A percentile compares a stretch with the other conserved stretches of the same genome.
Conservation (phyloP, 35 echinoderm and acorn worm species). For the Eucidaris tribuloides region DNA sequence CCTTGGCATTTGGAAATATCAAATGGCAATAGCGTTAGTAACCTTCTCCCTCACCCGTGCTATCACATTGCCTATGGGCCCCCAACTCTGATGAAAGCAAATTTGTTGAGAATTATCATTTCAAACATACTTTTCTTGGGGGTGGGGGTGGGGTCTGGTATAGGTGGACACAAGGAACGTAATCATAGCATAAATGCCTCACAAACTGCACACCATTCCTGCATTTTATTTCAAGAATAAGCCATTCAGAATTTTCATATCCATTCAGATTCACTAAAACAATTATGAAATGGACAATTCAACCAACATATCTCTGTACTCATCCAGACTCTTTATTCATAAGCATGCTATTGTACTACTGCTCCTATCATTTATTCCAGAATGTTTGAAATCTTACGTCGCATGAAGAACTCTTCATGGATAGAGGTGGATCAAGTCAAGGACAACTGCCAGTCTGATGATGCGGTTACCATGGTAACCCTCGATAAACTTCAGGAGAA, state of each 20-base stretch:
- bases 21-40: too few species aligned
- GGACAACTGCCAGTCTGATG: slow-evolving; percentile 24
- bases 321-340: not conserved
- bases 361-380: slow-evolving; percentile 10
- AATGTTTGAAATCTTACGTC: slow-evolving; percentile 29
- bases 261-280: not conserved
- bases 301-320: not conserved
- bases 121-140: too few species aligned
- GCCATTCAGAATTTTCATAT: too few species aligned
- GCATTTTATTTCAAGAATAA: not conserved
- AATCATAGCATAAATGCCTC: too few species aligned
- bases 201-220: too few species aligned
- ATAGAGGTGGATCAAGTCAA: slow-evolving; percentile 40
- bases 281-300: not conserved
- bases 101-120: too few species aligned
- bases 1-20: too few species aligned
- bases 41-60: too few species aligned
- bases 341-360: not conserved
- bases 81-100: too few species aligned
- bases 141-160: too few species aligned
- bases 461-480: slow-evolving; percentile 17
- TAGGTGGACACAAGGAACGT: too few species aligned
- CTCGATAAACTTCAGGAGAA: slow-evolving; percentile 36
- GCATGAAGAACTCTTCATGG: slow-evolving; percentile 45
- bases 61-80: too few species aligned